These are phyloP conservation scores for Platycercus adscitus DNA, from an alignment of 2,113 vertebrate species.

Conservation along the genomic window DNA sequence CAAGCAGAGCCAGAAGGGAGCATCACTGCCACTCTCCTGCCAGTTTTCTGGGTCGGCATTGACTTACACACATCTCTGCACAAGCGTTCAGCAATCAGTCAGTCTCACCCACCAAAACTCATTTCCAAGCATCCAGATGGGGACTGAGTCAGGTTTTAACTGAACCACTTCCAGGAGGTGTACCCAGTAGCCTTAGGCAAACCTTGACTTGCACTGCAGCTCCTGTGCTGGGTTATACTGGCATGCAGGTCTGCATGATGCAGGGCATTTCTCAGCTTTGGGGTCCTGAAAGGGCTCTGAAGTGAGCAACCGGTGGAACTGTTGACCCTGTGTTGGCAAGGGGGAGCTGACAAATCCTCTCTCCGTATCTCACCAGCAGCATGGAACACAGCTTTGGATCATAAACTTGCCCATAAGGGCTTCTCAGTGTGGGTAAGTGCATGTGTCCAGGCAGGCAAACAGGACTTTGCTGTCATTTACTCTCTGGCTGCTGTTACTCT, in stretches of 20 bases:
- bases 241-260: not conserved
- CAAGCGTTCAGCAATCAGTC: not conserved
- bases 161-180: not conserved
- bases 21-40: constrained; percentile 43
- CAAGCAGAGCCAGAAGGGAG: constrained; percentile 49
- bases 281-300: not conserved
- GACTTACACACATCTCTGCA: constrained; percentile 10
- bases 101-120: constrained; percentile 17
- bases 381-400: not conserved
- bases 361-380: not conserved
- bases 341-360: not conserved
- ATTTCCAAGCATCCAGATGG: constrained; percentile 8
- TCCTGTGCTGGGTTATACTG: not conserved
- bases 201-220: not conserved
- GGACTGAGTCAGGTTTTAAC: constrained; percentile 1
- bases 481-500: not conserved
- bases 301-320: not conserved
- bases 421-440: not conserved
- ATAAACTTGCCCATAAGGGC: accelerated
- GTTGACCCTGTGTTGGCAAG: not conserved
- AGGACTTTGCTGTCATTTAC: not conserved
- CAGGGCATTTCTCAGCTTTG: not conserved
- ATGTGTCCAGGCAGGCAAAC: not conserved
- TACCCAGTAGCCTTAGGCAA: not conserved
- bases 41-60: constrained; percentile 26